Base-by-base conservation (phyloP, 37 sponge, comb jelly and placozoan species). In the Ephydatia muelleri region DNA sequence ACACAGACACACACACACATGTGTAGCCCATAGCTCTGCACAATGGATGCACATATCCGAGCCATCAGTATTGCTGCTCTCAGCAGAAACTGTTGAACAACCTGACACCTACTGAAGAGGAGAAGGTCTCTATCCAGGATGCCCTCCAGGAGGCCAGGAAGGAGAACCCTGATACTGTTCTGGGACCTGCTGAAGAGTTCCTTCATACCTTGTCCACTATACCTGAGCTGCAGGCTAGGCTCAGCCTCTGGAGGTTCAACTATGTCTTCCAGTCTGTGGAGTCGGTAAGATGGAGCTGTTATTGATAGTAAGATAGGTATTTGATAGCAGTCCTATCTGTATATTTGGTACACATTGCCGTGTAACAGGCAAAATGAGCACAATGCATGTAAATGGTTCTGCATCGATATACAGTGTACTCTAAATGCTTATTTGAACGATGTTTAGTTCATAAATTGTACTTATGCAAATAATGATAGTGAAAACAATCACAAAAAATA, bases 171-270 rank as follows among this genome's bases (percentile, higher is more conserved):
- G 93, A 92, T 78, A 79, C 84, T 1, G 93, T 95, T 11, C 95
- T 97, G 0, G 95, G 90, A 22, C 78, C 86, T 30, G 97, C 96
- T 0, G 97, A 97, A 70, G 95, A 94, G 71, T 97, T 90, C 80
- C 86, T 97, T 33, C 86, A 90, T 83, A 93, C 95, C 19, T 80
- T 97, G 69, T 75, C 95, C 43, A 86, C 91, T 68, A 93, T 97
- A 28, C 95, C 95, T 27, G 93, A 97, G 71, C 87, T 97, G 38
- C 68, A 87, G 73, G 78, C 91, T 21, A 74, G 97, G 64, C 92
- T 97, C 16, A 95, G 86, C 70, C 85, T 97, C 48, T 95, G 95
- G 95, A 88, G 83, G 28, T 97, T 97, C 77, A 90, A 87, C 40
- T 91, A 93, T 68, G 83, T 74, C 71, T 97, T 95, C 83, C 89